Percentiles rank a stretch among this genome's conserved stretches.
These are phyloP conservation scores for Morelia viridis DNA, from an alignment of 2,797 vertebrate species.

Conservation along the genomic window DNA sequence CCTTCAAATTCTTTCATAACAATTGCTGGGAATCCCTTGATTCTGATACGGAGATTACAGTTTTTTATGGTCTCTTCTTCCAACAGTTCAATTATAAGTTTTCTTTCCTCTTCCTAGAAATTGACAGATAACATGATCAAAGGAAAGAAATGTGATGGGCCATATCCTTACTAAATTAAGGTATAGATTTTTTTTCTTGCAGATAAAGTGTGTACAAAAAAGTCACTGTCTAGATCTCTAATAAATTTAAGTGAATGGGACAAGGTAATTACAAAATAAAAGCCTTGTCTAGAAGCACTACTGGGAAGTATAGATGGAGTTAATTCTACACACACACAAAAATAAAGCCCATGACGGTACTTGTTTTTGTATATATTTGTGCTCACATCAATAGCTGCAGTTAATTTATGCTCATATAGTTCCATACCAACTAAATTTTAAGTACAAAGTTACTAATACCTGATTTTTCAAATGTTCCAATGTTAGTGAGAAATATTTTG, in stretches of 20 bases:
- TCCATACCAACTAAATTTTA: neutral
- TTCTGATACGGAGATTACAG: constrained; percentile 75
- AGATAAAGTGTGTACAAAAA: neutral
- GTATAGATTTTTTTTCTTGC: neutral
- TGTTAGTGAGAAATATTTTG: neutral
- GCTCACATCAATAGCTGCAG: neutral
- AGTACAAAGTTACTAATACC: neutral
- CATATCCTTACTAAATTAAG: neutral
- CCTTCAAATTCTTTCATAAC: constrained; percentile 76
- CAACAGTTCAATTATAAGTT: constrained; percentile 72
- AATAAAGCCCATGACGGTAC: neutral
- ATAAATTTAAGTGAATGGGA: neutral
- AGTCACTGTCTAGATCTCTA: neutral
- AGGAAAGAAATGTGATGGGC: constrained; percentile 8
- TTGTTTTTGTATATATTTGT: neutral
- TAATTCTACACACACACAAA: too few species aligned
- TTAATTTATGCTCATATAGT: neutral
- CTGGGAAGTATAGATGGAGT: too few species aligned
- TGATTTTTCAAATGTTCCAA: neutral
- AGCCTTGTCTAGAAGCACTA: too few species aligned
- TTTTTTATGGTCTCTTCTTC: constrained; percentile 86
- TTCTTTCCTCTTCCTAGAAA: constrained; percentile 76
- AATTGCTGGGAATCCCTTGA: constrained; percentile 60
- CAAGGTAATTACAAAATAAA: neutral
- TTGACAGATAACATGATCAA: constrained; percentile 37